A percentile compares a stretch with the other conserved stretches of the same genome.
Conservation (phyloP, 2,888 invertebrate species). For the Hirtodrosophila histrioides region DNA sequence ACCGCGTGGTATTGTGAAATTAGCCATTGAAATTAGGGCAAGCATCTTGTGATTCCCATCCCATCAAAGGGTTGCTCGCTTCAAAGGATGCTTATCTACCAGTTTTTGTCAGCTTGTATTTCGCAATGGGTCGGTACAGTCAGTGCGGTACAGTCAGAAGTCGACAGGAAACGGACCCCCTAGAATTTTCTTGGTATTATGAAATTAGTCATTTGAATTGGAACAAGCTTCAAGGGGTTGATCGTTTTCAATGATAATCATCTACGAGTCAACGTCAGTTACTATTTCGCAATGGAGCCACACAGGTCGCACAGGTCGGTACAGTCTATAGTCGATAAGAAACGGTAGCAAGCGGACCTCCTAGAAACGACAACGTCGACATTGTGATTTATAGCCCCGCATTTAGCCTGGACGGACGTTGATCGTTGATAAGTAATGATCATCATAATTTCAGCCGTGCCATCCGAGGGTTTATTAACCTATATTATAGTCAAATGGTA, state of each 20-base stretch:
- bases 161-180: constrained; percentile 2
- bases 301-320: no score
- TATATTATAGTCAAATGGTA: constrained; percentile 52
- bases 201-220: no score
- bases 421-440: constrained; percentile 24
- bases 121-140: neutral
- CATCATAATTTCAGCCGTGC: constrained; percentile 8
- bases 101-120: neutral
- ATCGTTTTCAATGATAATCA: no score
- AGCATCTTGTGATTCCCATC: constrained; percentile 17
- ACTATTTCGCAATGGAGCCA: no score
- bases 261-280: no score
- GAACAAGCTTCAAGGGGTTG: no score
- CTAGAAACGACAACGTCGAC: constrained; percentile 19
- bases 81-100: constrained; percentile 14
- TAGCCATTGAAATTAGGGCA: constrained; percentile 28
- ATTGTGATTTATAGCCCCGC: constrained; percentile 41
- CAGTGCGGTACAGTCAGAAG: constrained; percentile 6
- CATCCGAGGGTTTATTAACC: constrained; percentile 65
- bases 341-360: neutral
- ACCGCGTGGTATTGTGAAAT: constrained; percentile 57
- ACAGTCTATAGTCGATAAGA: neutral
- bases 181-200: neutral
- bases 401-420: constrained; percentile 25
- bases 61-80: constrained; percentile 1